Percentiles rank a stretch among this genome's conserved stretches.
Conservation (phyloP, 1,140 invertebrate species). For the Mya arenaria region DNA sequence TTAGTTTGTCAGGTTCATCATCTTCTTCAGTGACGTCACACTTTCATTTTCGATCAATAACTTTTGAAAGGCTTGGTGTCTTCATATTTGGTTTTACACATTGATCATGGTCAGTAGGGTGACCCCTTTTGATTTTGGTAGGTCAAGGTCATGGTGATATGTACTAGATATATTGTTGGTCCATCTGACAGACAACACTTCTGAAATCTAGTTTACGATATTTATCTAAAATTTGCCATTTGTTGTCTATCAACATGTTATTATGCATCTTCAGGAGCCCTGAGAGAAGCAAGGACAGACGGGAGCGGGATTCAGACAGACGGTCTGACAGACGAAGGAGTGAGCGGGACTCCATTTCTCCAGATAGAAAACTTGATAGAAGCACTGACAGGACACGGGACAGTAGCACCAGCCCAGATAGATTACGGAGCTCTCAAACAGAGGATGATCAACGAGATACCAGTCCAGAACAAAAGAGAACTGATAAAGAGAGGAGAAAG, state of each 20-base stretch:
- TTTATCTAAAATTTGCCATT: background rate
- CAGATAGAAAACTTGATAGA: background rate
- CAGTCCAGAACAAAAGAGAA: conserved; percentile 14
- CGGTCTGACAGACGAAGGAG: conserved; percentile 10
- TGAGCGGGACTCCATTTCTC: conserved; percentile 12
- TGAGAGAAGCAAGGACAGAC: no score
- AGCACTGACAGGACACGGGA: conserved; percentile 3
- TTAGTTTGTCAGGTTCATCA: no score
- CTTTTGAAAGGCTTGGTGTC: no score
- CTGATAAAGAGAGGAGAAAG: conserved; percentile 33
- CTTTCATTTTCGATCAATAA: no score
- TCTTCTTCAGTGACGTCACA: no score
- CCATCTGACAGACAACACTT: background rate
- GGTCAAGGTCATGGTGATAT: no score
- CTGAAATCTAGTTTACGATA: background rate
- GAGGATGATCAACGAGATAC: background rate
- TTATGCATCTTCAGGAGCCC: background rate
- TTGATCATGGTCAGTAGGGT: no score
- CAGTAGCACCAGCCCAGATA: conserved; percentile 7
- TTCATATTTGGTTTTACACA: no score
- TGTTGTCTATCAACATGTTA: background rate
- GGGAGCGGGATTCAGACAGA: background rate
- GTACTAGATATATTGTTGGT: background rate
- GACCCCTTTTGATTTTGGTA: no score
- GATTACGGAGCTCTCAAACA: background rate